Evolutionary conservation across 2,797 vertebrate genomes (phyloP).

Genomic region (Gambusia yucatana): DNA sequence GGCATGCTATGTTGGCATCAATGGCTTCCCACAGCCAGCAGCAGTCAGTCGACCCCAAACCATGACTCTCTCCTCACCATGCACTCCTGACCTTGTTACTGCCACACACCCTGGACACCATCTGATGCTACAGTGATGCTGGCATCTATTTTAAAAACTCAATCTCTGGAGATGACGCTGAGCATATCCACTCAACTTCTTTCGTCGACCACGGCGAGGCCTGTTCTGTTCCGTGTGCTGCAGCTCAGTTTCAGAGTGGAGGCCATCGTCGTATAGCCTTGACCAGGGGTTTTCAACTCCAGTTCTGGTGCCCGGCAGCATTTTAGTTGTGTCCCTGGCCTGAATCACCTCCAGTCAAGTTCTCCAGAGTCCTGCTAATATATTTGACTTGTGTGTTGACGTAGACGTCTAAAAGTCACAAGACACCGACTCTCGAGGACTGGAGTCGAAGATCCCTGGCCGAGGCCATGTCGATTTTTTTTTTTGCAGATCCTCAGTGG

Average conservation of each 20-base stretch:
- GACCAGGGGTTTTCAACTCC: too few species aligned
- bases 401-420: background rate
- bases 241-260: background rate
- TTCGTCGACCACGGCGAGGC: background rate
- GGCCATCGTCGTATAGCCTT: background rate
- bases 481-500: background rate
- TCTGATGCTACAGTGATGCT: background rate
- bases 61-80: too few species aligned
- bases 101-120: too few species aligned
- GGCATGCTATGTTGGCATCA: too few species aligned
- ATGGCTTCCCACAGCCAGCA: too few species aligned
- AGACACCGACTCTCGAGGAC: background rate
- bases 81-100: too few species aligned
- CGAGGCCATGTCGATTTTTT: background rate
- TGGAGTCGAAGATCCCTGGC: background rate
- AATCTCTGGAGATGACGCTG: background rate
- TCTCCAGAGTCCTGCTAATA: background rate
- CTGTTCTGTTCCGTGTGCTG: background rate
- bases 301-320: too few species aligned
- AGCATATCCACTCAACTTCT: background rate
- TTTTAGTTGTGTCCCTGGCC: too few species aligned
- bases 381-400: background rate
- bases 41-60: too few species aligned
- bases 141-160: background rate
- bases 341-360: too few species aligned